phyloP scores from a whole-genome alignment of 2,797 vertebrate species.

The Carduelis carduelis region DNA sequence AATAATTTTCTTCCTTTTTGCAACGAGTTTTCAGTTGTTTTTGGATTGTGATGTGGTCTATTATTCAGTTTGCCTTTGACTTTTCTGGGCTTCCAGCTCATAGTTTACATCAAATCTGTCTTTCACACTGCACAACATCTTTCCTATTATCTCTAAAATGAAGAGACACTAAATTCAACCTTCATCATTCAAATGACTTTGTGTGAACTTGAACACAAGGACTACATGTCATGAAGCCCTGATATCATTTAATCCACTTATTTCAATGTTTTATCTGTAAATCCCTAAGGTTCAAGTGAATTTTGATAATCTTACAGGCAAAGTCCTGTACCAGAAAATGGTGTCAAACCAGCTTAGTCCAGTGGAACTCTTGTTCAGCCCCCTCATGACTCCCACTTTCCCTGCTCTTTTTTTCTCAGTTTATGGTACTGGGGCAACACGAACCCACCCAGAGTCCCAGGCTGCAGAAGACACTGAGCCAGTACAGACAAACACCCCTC shows the following conservation, averaged over 20 bases:
- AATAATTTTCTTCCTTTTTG: background rate
- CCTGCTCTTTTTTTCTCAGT: background rate
- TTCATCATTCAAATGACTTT: background rate
- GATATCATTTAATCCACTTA: background rate
- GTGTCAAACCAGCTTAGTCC: background rate
- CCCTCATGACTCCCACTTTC: background rate
- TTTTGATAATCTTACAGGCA: background rate
- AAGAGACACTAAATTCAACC: background rate
- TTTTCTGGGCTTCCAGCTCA: background rate
- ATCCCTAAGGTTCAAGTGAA: background rate
- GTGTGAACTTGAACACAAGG: background rate
- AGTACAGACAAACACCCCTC: background rate
- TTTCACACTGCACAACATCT: background rate
- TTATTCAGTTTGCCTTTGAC: background rate
- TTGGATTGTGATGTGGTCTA: background rate
- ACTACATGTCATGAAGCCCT: accelerated
- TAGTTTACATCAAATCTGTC: background rate
- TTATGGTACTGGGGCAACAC: accelerated
- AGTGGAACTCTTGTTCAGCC: background rate
- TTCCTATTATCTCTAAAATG: background rate
- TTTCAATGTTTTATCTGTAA: background rate
- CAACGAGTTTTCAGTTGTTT: background rate
- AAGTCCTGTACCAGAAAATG: background rate
- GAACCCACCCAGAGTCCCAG: background rate
- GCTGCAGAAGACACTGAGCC: background rate